Conservation (phyloP, 2,113 vertebrate genomes). For the Macroglossus sobrinus region DNA sequence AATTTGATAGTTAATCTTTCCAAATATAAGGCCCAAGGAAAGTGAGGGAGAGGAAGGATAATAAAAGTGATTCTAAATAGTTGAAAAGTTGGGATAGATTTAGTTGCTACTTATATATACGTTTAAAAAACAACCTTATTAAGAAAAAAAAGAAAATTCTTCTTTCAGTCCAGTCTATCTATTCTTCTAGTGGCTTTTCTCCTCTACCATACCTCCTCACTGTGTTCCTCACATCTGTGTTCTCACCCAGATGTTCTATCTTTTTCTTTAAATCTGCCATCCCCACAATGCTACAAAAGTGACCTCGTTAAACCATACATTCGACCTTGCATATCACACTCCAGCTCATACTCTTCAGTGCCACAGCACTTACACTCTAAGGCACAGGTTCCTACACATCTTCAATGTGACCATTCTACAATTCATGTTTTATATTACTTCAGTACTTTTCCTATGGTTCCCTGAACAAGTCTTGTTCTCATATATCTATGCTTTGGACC, state of each 20-base stretch:
- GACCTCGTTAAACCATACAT: neutral
- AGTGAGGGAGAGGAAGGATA: neutral
- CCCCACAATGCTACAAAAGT: neutral
- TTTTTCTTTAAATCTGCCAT: neutral
- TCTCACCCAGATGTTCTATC: neutral
- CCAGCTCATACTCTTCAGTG: neutral
- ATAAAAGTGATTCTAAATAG: neutral
- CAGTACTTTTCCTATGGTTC: neutral
- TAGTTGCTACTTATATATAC: neutral
- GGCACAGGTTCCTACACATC: neutral
- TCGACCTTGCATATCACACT: neutral
- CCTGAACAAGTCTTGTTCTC: neutral
- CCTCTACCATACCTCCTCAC: neutral
- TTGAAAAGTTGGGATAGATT: neutral
- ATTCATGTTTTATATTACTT: neutral
- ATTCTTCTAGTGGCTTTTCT: neutral
- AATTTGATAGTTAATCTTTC: slow-evolving; percentile 30
- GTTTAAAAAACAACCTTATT: neutral
- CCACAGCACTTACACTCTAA: neutral
- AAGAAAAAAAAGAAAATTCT: neutral
- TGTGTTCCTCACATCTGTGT: neutral
- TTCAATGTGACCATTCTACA: neutral
- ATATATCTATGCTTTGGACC: neutral
- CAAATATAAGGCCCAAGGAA: neutral
- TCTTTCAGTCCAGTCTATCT: neutral